Conservation (phyloP, 92 coral and sea anemone genomes). For the Pocillopora grandis region DNA sequence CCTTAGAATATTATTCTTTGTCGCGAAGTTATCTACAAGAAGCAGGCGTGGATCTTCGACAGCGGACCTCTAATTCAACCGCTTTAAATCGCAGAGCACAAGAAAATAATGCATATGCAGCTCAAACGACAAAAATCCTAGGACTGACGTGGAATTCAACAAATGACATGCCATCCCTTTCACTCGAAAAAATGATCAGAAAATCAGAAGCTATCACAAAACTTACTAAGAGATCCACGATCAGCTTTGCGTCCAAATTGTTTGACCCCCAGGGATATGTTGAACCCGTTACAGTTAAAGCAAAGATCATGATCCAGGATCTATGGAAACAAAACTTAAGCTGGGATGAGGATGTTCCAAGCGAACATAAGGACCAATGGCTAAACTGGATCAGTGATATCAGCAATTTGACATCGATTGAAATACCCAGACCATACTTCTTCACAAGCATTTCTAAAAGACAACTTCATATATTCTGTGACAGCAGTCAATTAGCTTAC, state of each 20-base stretch:
- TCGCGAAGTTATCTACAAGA: too few species aligned
- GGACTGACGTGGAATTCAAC: too few species aligned
- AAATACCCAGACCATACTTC: constrained; percentile 38
- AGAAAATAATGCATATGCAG: too few species aligned
- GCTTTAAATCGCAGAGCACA: too few species aligned
- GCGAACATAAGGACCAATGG: constrained; percentile 27
- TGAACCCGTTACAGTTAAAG: background rate
- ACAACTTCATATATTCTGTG: constrained; percentile 55
- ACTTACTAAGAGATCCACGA: constrained; percentile 21
- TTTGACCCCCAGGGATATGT: constrained; percentile 28
- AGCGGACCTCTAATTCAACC: too few species aligned
- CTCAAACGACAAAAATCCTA: too few species aligned
- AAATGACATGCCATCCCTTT: too few species aligned
- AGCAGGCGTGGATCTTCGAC: too few species aligned
- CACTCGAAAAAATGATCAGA: constrained; percentile 3
- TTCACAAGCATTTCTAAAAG: constrained; percentile 4
- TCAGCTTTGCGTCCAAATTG: constrained; percentile 15
- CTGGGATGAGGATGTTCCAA: background rate
- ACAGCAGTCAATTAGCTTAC: constrained; percentile 23
- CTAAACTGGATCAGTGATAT: constrained; percentile 11
- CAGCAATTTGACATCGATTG: constrained; percentile 13
- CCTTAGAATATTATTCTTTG: too few species aligned
- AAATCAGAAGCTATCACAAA: constrained; percentile 10
- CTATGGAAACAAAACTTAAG: too few species aligned
- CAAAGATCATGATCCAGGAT: too few species aligned